phyloP scores from a whole-genome alignment of 2,888 invertebrate genomes.

The Drosophila acutilabella region DNA sequence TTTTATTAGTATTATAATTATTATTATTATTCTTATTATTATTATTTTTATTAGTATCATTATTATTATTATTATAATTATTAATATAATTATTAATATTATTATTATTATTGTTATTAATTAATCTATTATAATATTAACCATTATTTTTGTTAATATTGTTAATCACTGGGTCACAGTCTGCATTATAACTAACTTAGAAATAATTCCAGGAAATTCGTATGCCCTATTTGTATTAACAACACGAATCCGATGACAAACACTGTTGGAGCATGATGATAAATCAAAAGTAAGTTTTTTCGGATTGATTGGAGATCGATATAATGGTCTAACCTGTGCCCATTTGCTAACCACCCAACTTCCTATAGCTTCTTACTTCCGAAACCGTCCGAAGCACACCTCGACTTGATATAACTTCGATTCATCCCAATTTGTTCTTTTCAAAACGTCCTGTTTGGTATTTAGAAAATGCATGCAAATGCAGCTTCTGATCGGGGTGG shows the following conservation, averaged over 20 bases:
- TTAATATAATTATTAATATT: too few relatives aligned
- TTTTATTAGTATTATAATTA: neutral
- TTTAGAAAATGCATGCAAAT: constrained; percentile 92
- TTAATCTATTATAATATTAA: too few relatives aligned
- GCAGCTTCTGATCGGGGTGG: constrained; percentile 92
- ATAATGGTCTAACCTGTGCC: neutral
- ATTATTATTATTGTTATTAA: too few relatives aligned
- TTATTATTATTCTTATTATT: neutral
- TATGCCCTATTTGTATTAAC: constrained; percentile 11
- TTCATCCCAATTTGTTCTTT: constrained; percentile 36
- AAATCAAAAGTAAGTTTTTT: constrained; percentile 33
- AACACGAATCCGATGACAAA: constrained; percentile 47
- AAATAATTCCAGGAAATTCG: constrained; percentile 19
- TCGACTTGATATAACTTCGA: constrained; percentile 47
- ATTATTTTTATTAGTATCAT: neutral
- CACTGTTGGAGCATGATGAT: constrained; percentile 40
- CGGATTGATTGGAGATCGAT: too few relatives aligned
- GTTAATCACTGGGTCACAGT: too few relatives aligned
- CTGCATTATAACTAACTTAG: too few relatives aligned
- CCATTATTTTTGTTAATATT: too few relatives aligned
- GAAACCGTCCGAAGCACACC: constrained; percentile 55
- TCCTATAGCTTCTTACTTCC: constrained; percentile 50
- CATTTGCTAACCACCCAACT: neutral
- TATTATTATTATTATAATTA: neutral
- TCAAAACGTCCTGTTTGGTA: constrained; percentile 25